Conservation (phyloP, 2,888 invertebrate genomes). For the Hybos culiciformis region DNA sequence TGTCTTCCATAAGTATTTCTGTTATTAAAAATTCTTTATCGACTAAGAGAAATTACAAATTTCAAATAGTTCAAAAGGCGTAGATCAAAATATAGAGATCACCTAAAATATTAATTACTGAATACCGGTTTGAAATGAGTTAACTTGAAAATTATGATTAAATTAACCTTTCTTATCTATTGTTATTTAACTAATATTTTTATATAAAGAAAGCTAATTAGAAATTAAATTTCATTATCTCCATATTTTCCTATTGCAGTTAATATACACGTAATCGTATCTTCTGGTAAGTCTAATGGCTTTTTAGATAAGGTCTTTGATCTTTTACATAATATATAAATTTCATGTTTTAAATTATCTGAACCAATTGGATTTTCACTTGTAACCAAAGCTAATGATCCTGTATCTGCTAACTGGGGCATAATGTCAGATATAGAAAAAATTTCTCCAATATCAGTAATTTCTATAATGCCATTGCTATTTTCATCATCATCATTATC, state of each 20-base stretch:
- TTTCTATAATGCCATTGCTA: slow-evolving; percentile 1
- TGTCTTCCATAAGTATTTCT: too few relatives aligned
- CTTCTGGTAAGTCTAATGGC: slow-evolving; percentile 31
- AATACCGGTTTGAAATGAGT: too few relatives aligned
- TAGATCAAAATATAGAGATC: too few relatives aligned
- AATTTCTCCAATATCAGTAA: slow-evolving; percentile 14
- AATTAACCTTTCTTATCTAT: neutral
- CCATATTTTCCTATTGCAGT: slow-evolving; percentile 20
- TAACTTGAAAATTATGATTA: too few relatives aligned
- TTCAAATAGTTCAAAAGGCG: too few relatives aligned
- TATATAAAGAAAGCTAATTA: too few relatives aligned
- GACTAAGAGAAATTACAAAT: too few relatives aligned
- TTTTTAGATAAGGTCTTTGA: slow-evolving; percentile 29
- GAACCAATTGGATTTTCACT: slow-evolving; percentile 28
- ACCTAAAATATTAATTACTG: too few relatives aligned
- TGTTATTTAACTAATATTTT: too few relatives aligned
- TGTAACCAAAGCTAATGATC: slow-evolving; percentile 31
- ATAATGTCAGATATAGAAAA: slow-evolving; percentile 24
- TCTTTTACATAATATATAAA: slow-evolving; percentile 28
- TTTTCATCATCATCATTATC: slow-evolving; percentile 16
- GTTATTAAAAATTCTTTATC: too few relatives aligned
- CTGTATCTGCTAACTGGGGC: slow-evolving; percentile 26
- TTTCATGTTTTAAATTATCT: slow-evolving; percentile 27
- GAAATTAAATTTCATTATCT: too few relatives aligned
- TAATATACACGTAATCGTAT: slow-evolving; percentile 30